Conservation (phyloP, 1,140 invertebrate species). For the Physella acuta region DNA sequence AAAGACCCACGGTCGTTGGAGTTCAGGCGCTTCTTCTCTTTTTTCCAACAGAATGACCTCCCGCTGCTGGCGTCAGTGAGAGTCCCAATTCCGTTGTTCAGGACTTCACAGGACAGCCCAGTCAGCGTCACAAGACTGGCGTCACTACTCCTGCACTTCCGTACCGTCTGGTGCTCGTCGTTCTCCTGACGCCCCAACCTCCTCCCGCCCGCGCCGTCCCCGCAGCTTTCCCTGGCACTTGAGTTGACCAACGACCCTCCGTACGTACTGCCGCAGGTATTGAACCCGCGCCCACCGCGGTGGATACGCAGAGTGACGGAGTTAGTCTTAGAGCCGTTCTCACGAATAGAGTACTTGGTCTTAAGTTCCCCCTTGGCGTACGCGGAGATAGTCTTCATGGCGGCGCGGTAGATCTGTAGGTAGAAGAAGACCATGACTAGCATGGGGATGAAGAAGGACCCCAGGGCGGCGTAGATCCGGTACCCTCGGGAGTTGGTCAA, state of each 20-base stretch:
- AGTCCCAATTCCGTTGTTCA: neutral
- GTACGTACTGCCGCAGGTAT: neutral
- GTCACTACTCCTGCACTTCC: slow-evolving; percentile 9
- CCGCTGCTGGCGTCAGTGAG: neutral
- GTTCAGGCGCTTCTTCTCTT: neutral
- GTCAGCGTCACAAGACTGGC: neutral
- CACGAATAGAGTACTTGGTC: slow-evolving; percentile 68
- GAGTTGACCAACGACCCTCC: neutral
- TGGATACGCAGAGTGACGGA: slow-evolving; percentile 89
- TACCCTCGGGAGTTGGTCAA: slow-evolving; percentile 89
- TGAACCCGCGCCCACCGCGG: slow-evolving; percentile 65
- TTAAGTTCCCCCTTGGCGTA: slow-evolving; percentile 83
- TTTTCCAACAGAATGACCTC: slow-evolving; percentile 9
- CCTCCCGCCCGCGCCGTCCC: neutral
- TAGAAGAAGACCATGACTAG: slow-evolving; percentile 95
- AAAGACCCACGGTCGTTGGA: neutral
- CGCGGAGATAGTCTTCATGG: slow-evolving; percentile 83
- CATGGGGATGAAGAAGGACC: slow-evolving; percentile 95
- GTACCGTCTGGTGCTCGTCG: neutral
- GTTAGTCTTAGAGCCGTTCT: slow-evolving; percentile 59
- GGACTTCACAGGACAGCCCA: neutral
- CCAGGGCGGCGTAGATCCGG: slow-evolving; percentile 89
- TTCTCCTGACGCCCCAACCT: neutral
- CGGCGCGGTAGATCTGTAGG: slow-evolving; percentile 89
- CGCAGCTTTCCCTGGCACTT: neutral